These are phyloP conservation scores for Drosophila yakuba DNA, from an alignment of 1,140 invertebrate genomes.

Conservation along the genomic window DNA sequence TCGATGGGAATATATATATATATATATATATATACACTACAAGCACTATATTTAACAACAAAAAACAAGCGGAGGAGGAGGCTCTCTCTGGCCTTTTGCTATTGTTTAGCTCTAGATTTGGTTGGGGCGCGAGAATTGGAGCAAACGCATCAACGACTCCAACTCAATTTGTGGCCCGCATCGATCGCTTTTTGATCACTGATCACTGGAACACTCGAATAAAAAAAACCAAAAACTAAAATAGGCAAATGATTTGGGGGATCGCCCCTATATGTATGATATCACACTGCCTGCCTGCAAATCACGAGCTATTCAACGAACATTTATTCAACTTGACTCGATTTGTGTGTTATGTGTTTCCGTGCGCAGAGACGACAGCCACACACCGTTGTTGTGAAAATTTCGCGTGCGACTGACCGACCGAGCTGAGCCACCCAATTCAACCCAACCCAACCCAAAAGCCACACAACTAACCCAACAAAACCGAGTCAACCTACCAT, in stretches of 20 bases:
- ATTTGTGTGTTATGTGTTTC: constrained; percentile 1
- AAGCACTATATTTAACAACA: neutral
- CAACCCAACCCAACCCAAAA: constrained; percentile 12
- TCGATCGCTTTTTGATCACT: constrained; percentile 31
- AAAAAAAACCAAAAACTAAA: constrained; percentile 4
- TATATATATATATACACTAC: neutral
- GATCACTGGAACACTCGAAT: constrained; percentile 23
- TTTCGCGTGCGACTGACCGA: constrained; percentile 70
- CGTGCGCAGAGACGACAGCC: constrained; percentile 2
- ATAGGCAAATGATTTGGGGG: constrained; percentile 3
- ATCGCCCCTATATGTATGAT: constrained; percentile 37
- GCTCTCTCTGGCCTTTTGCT: neutral
- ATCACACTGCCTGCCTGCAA: constrained; percentile 24
- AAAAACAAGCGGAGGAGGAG: neutral
- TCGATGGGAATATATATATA: constrained; percentile 4
- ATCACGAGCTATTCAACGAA: neutral
- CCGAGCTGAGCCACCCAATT: constrained; percentile 42
- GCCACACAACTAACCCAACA: constrained; percentile 3
- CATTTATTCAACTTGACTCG: neutral
- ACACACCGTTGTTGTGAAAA: constrained; percentile 59
- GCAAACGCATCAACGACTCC: constrained; percentile 70
- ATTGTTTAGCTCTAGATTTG: constrained; percentile 2
- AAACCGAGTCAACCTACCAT: neutral
- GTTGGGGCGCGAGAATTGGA: constrained; percentile 53
- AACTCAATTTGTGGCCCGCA: constrained; percentile 33